Conservation (phyloP, 2,888 invertebrate genomes). For the Dromius quadrimaculatus region DNA sequence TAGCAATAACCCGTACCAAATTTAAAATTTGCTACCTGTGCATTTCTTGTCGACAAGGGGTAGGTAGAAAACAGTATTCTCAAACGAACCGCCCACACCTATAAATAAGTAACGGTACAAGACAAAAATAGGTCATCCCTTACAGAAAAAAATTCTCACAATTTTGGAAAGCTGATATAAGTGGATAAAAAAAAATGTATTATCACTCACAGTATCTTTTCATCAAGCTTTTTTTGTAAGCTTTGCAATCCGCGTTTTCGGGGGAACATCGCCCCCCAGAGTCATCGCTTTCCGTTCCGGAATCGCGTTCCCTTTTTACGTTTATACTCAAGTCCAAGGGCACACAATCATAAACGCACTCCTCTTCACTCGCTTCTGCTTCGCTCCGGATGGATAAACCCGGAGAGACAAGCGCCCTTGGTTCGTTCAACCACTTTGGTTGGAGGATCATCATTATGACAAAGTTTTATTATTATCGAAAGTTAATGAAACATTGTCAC, state of each 20-base stretch:
- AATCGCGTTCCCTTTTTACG: slow-evolving; percentile 70
- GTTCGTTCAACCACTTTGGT: slow-evolving; percentile 59
- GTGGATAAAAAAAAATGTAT: background rate
- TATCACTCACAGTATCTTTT: slow-evolving; percentile 91
- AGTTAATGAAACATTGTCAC: slow-evolving; percentile 21
- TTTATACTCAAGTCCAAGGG: slow-evolving; percentile 84
- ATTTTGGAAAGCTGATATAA: background rate
- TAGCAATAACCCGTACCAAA: slow-evolving; percentile 42
- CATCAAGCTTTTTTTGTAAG: slow-evolving; percentile 94
- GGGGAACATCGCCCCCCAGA: slow-evolving; percentile 78
- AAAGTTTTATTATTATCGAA: too few species aligned
- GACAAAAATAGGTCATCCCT: slow-evolving; percentile 39
- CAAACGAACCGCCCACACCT: slow-evolving; percentile 22
- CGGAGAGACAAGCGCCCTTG: slow-evolving; percentile 56
- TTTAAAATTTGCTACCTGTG: slow-evolving; percentile 41
- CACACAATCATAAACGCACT: slow-evolving; percentile 64
- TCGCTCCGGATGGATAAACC: slow-evolving; percentile 55
- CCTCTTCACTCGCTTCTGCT: slow-evolving; percentile 3
- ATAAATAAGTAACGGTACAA: slow-evolving; percentile 24
- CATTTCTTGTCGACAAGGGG: background rate
- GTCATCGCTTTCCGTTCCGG: slow-evolving; percentile 85
- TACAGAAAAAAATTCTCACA: background rate
- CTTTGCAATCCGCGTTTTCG: slow-evolving; percentile 70
- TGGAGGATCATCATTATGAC: slow-evolving; percentile 60
- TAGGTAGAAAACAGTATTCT: background rate